phyloP scores from a whole-genome alignment of 2,797 vertebrate genomes.

The Steatocranus sp. region DNA sequence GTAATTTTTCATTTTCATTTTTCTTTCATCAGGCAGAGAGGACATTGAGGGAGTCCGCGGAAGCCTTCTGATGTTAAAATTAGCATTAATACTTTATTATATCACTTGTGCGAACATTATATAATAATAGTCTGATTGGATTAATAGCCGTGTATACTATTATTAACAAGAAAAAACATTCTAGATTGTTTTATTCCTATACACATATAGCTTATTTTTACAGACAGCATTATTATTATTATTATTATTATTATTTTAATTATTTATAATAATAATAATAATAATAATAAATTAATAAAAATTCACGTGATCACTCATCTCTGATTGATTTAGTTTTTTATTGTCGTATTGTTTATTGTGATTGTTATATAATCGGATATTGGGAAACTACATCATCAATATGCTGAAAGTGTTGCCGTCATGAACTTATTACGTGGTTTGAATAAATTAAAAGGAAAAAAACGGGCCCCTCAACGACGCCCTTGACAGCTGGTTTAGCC shows the following conservation, averaged over 20 bases:
- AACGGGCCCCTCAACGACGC: constrained; percentile 20
- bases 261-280: background rate
- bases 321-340: background rate
- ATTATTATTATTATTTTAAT: background rate
- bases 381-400: background rate
- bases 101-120: background rate
- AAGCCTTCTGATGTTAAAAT: background rate
- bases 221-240: background rate
- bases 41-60: fast-evolving
- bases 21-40: fast-evolving
- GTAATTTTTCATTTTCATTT: background rate
- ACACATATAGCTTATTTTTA: fast-evolving
- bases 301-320: background rate
- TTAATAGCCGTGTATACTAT: background rate
- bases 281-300: background rate
- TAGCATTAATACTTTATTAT: background rate
- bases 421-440: constrained; percentile 27
- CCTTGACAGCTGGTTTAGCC: constrained; percentile 52
- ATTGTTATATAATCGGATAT: background rate
- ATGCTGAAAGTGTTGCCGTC: background rate
- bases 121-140: background rate
- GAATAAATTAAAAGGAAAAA: constrained; percentile 49
- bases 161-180: fast-evolving
- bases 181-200: background rate
- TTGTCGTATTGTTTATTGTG: background rate